These are phyloP conservation scores for Pipra filicauda DNA, from an alignment of 2,113 vertebrate species.

Conservation along the genomic window DNA sequence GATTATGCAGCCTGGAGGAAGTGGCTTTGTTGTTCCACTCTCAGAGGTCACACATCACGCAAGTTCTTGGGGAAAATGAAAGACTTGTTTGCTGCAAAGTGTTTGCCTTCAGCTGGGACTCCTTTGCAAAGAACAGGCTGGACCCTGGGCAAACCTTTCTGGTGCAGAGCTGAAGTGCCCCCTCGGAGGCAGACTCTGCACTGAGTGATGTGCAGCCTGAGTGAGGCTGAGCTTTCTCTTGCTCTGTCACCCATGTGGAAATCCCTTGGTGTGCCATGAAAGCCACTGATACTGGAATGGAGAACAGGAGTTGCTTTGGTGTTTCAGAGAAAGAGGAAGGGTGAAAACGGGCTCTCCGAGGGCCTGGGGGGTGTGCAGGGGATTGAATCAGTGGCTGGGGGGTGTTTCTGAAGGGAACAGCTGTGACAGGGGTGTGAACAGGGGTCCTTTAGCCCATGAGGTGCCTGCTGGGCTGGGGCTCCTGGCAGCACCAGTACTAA, in stretches of 20 bases:
- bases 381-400: not conserved
- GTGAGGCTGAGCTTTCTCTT: not conserved
- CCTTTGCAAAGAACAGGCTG: not conserved
- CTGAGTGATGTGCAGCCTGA: not conserved
- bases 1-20: not conserved
- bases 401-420: not conserved
- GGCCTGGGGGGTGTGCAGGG: no score
- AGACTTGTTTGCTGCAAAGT: not conserved
- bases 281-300: not conserved
- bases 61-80: not conserved
- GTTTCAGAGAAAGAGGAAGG: not conserved
- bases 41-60: not conserved
- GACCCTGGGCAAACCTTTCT: accelerated
- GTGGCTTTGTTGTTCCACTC: slow-evolving; percentile 12
- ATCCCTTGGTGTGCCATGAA: not conserved
- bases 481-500: not conserved
- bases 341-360: accelerated
- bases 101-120: not conserved
- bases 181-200: not conserved
- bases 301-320: not conserved
- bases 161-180: not conserved
- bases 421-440: accelerated
- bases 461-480: no score
- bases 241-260: accelerated
- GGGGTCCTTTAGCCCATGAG: accelerated